These are phyloP conservation scores for Cloeon dipterum DNA, from an alignment of 2,888 invertebrate species.

Conservation along the genomic window DNA sequence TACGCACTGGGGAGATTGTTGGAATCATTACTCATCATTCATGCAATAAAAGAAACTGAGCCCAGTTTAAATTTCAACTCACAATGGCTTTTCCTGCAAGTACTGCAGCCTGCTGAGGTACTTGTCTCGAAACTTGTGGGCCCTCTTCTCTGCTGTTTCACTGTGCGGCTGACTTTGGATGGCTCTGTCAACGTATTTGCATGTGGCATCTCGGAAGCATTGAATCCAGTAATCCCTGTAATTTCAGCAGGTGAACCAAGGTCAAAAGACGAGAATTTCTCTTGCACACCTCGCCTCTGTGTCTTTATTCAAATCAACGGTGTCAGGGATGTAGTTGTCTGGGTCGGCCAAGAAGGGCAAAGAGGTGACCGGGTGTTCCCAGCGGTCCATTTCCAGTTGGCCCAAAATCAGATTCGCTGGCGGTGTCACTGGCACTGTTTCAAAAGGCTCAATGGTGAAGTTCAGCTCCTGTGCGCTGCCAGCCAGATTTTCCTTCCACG, in stretches of 20 bases:
- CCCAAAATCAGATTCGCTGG: slow-evolving; percentile 16
- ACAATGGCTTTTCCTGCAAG: slow-evolving; percentile 58
- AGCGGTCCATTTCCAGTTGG: slow-evolving; percentile 29
- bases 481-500: slow-evolving; percentile 44
- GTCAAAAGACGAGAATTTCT: not conserved
- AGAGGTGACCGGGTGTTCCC: slow-evolving; percentile 27
- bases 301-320: slow-evolving; percentile 70
- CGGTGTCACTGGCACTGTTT: not conserved
- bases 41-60: too few relatives aligned
- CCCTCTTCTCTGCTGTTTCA: slow-evolving; percentile 52
- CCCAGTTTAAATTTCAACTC: slow-evolving; percentile 17
- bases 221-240: slow-evolving; percentile 66
- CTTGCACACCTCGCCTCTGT: slow-evolving; percentile 52
- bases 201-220: slow-evolving; percentile 68
- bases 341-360: slow-evolving; percentile 61
- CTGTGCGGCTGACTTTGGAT: slow-evolving; percentile 52
- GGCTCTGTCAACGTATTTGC: slow-evolving; percentile 67
- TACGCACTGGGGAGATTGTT: slow-evolving; percentile 30
- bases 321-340: slow-evolving; percentile 69
- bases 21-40: too few relatives aligned
- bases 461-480: slow-evolving; percentile 22
- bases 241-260: slow-evolving; percentile 1
- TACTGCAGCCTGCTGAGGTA: slow-evolving; percentile 58
- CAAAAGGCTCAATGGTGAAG: too few relatives aligned
- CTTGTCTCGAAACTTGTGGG: slow-evolving; percentile 57